These are phyloP conservation scores for Sesia bembeciformis DNA, from an alignment of 2,888 invertebrate species.

Conservation along the genomic window DNA sequence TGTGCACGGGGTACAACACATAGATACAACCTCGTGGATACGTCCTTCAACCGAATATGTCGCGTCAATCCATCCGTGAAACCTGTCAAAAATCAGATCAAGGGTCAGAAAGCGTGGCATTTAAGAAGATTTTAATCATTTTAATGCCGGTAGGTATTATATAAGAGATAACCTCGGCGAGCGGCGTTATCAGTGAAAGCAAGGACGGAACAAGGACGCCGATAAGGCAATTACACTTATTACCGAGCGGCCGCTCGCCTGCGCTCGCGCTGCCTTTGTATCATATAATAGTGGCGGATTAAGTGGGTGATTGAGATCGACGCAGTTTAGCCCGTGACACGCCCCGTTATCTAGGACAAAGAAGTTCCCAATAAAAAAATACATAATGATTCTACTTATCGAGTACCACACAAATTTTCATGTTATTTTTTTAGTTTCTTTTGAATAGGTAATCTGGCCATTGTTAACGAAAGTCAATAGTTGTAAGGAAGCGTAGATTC, in stretches of 20 bases:
- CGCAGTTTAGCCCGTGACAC: conserved; percentile 28
- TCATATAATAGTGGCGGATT: conserved; percentile 23
- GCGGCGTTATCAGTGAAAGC: conserved; percentile 67
- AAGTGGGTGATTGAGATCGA: conserved; percentile 37
- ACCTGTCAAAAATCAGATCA: conserved; percentile 23
- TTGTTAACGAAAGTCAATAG: too few species aligned
- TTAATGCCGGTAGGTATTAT: conserved; percentile 23
- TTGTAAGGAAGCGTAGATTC: too few species aligned
- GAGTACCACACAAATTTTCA: too few species aligned
- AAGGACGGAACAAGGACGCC: conserved; percentile 62
- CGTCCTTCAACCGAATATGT: conserved; percentile 1
- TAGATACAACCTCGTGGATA: neutral
- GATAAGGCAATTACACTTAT: conserved; percentile 59
- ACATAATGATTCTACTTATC: too few species aligned
- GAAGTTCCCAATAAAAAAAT: conserved; percentile 3
- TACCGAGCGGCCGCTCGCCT: conserved; percentile 31
- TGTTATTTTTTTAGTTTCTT: too few species aligned
- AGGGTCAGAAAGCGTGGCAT: conserved; percentile 27
- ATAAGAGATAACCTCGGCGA: conserved; percentile 38
- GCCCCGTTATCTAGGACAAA: conserved; percentile 43
- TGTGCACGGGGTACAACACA: neutral
- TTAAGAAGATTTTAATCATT: conserved; percentile 22
- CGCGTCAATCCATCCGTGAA: neutral
- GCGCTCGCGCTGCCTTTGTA: conserved; percentile 19
- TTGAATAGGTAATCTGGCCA: too few species aligned